Base-by-base conservation (phyloP, 1,140 invertebrate genomes). In the Parasteatoda tepidariorum region DNA sequence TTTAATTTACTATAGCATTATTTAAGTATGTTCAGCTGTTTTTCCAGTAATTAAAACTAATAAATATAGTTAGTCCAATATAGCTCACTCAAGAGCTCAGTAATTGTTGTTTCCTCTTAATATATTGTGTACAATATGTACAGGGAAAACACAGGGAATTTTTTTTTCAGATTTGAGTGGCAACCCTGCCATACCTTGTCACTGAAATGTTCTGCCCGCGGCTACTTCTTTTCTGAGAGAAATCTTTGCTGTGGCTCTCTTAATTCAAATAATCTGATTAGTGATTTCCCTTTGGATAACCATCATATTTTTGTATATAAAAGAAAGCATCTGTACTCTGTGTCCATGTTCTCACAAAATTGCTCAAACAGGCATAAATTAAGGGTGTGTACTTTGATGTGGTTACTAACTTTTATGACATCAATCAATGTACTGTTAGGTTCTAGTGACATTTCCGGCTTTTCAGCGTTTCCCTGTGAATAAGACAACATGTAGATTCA, bases 311-410 rank as follows among this genome's bases (percentile, higher is more conserved):
- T 61, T 61, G 6, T n/a, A 9, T 26, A 61, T 22, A 61, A 61
- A 7, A n/a, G n/a, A 61, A 61, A n/a, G n/a, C 57, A 81, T 30
- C 11, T 33, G 31, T 28, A 31, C 7, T 38, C n/a, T 81, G 59
- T 68, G 38, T 73, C 26, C n/a, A 48, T 73, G 11, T 73, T 31
- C 24, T n/a, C 86, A 79, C 61, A 85, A 88, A 88, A 86, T 66
- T 22, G 85, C 18, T 86, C 88, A 75, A 76, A 70, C 24, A 85
- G 84, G 11, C 54, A 87, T 15, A 84, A 89, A 11, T 68, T 86
- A 73, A 57, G 85, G 15, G n/a, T 9, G n/a, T 61, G 57, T 61
- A 9, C 26, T 61, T 61, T 22, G n/a, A 22, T 13, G 57, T 61
- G 0, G 7, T 61, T 61, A 61, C 6, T 61, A 61, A 22, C 9